Percentiles rank a stretch among this genome's conserved stretches.
These are phyloP conservation scores for Henricia sp. DNA, from an alignment of 53 echinoderm and acorn worm genomes.

Conservation along the genomic window DNA sequence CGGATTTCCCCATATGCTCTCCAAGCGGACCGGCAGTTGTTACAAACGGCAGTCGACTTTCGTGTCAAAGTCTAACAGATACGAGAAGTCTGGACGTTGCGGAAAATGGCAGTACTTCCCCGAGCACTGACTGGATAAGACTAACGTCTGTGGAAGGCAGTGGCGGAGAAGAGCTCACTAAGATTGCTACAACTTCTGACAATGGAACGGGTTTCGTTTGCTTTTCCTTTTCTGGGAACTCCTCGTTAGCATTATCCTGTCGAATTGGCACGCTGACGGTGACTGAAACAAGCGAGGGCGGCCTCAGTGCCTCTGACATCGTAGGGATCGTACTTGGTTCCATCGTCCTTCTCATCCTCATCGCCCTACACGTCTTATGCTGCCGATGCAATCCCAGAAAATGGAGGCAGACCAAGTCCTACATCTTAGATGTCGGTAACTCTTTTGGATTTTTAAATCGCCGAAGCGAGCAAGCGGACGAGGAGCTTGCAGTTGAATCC, in stretches of 20 bases:
- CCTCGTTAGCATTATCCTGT: slow-evolving; percentile 5
- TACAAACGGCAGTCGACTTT: slow-evolving; percentile 6
- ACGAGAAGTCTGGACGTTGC: background rate
- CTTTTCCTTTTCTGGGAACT: background rate
- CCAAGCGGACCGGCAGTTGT: slow-evolving; percentile 26
- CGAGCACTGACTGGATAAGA: background rate
- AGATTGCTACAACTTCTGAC: background rate
- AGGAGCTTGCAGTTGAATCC: background rate
- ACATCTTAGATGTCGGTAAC: slow-evolving; percentile 11
- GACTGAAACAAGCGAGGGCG: background rate
- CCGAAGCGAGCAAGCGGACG: background rate
- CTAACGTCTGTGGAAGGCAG: background rate
- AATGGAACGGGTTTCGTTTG: slow-evolving; percentile 2
- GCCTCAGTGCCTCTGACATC: slow-evolving; percentile 1
- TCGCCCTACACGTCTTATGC: slow-evolving; percentile 20
- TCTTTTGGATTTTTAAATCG: background rate
- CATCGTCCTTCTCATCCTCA: slow-evolving; percentile 4
- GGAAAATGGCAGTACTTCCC: background rate
- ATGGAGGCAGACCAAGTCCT: slow-evolving; percentile 3
- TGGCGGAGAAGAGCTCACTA: background rate
- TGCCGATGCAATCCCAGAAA: slow-evolving; percentile 17
- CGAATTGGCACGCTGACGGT: slow-evolving; percentile 29
- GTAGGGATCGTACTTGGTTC: slow-evolving; percentile 16
- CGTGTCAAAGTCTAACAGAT: background rate
- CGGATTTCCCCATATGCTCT: slow-evolving; percentile 24